A percentile compares a stretch with the other conserved stretches of the same genome.
These are phyloP conservation scores for Alauda arvensis DNA, from an alignment of 2,797 vertebrate genomes.

Conservation along the genomic window DNA sequence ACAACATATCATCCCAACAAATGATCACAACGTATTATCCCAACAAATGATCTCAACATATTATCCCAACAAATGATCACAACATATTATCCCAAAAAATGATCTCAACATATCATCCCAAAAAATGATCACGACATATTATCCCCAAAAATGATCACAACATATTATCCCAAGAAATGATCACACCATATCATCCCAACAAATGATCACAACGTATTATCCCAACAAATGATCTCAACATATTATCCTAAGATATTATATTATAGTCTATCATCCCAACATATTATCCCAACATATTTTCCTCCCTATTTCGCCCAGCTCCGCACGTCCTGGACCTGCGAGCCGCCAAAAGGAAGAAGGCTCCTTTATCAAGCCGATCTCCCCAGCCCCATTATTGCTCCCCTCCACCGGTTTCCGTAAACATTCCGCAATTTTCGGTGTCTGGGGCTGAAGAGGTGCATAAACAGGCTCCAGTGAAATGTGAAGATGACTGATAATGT, in stretches of 20 bases:
- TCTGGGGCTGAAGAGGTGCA: slow-evolving; percentile 68
- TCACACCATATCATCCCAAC: background rate
- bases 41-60: background rate
- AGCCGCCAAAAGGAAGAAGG: slow-evolving; percentile 37
- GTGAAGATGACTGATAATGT: slow-evolving; percentile 87
- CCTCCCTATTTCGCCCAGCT: slow-evolving; percentile 22
- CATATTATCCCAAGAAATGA: background rate
- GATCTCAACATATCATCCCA: background rate
- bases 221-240: background rate
- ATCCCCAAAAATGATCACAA: background rate
- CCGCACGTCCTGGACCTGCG: slow-evolving; percentile 6
- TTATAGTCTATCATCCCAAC: background rate
- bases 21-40: background rate
- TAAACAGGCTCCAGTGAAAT: slow-evolving; percentile 79
- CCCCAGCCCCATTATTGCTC: slow-evolving; percentile 42
- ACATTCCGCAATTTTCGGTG: slow-evolving; percentile 58
- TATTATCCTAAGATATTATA: background rate
- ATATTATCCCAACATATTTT: background rate
- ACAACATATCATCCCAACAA: background rate
- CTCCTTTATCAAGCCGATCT: slow-evolving; percentile 60
- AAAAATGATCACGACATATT: too few relatives aligned
- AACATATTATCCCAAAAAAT: background rate
- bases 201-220: too few relatives aligned
- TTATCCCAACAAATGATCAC: background rate
- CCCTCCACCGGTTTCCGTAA: slow-evolving; percentile 35